phyloP scores from a whole-genome alignment of 2,888 invertebrate species.

The Agrenia bidenticulata region DNA sequence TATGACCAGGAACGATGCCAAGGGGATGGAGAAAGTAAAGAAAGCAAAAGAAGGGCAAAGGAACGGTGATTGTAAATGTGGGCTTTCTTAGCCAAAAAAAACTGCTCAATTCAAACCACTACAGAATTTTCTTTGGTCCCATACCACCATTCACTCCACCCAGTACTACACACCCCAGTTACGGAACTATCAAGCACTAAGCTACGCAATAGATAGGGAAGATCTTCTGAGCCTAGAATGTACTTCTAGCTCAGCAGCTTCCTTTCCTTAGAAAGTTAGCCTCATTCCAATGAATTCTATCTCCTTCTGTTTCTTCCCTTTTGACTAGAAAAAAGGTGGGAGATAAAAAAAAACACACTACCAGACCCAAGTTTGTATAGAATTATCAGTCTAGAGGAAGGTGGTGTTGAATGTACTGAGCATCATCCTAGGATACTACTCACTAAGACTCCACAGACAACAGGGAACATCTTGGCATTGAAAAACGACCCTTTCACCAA shows the following conservation, averaged over 20 bases:
- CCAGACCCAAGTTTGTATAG: background rate
- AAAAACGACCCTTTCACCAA: background rate
- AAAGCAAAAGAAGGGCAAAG: background rate
- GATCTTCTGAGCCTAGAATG: background rate
- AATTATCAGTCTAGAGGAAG: no score
- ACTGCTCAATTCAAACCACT: conserved; percentile 1
- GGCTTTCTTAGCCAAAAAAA: conserved; percentile 2
- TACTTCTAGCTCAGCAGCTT: background rate
- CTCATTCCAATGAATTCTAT: conserved; percentile 3
- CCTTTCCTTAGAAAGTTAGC: conserved; percentile 1
- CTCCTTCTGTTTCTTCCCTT: conserved; percentile 2
- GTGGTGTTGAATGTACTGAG: no score
- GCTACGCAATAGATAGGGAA: background rate
- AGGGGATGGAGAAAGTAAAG: background rate
- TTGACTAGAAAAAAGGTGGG: background rate
- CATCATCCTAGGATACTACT: no score
- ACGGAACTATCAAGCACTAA: background rate
- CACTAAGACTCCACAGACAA: no score
- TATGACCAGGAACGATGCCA: background rate
- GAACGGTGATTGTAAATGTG: conserved; percentile 4
- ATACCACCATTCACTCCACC: no score
- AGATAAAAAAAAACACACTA: background rate
- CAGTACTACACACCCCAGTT: background rate
- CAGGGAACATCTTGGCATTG: background rate
- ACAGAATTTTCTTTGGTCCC: no score